These are phyloP conservation scores for Ariolimax columbianus DNA, from an alignment of 2,888 invertebrate genomes.

Conservation along the genomic window DNA sequence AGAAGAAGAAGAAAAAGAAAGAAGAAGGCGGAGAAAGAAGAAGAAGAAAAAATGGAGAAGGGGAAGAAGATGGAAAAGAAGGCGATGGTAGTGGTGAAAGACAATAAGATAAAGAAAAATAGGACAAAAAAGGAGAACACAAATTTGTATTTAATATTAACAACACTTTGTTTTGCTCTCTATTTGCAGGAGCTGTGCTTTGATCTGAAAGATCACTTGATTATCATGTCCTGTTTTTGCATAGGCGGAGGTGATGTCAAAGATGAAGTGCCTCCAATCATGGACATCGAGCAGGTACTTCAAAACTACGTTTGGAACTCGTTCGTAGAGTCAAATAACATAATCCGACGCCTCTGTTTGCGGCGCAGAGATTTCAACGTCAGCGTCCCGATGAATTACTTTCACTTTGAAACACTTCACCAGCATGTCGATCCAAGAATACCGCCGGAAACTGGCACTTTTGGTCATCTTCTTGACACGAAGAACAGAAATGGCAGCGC, in stretches of 20 bases:
- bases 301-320: constrained; percentile 50
- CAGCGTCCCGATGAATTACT: constrained; percentile 58
- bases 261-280: constrained; percentile 34
- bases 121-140: no score
- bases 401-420: constrained; percentile 50
- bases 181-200: no score
- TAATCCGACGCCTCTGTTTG: constrained; percentile 36
- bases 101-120: no score
- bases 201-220: no score
- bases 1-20: no score
- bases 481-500: not conserved
- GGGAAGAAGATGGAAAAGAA: no score
- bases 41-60: no score
- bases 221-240: constrained; percentile 36
- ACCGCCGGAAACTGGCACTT: not conserved
- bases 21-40: no score
- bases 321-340: not conserved
- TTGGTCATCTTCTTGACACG: not conserved
- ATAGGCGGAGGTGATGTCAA: not conserved
- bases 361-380: constrained; percentile 50
- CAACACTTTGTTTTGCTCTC: no score
- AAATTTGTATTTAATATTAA: no score
- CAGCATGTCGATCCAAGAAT: not conserved
- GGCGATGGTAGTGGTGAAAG: no score
- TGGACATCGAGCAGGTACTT: constrained; percentile 54